These are phyloP conservation scores for Acrocephalus arundinaceus DNA, from an alignment of 2,113 vertebrate genomes.

Conservation along the genomic window DNA sequence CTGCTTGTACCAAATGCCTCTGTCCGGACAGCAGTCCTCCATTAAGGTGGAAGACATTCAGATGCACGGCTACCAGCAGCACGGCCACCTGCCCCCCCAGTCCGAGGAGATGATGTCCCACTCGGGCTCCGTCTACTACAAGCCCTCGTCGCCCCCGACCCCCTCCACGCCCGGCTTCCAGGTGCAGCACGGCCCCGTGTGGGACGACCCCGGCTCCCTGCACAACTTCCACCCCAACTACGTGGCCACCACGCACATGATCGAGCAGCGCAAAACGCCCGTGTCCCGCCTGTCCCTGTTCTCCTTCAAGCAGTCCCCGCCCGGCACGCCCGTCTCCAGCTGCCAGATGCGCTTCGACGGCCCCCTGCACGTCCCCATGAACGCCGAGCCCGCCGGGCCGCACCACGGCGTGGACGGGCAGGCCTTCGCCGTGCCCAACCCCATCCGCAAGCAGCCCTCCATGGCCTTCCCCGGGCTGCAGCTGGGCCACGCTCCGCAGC, in stretches of 20 bases:
- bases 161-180: slow-evolving; percentile 92
- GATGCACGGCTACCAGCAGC: slow-evolving; percentile 96
- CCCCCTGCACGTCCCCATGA: slow-evolving; percentile 92
- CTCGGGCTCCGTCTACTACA: slow-evolving; percentile 96
- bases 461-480: slow-evolving; percentile 95
- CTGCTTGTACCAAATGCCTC: slow-evolving; percentile 98
- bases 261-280: slow-evolving; percentile 93
- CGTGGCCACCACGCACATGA: slow-evolving; percentile 93
- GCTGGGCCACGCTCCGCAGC: slow-evolving; percentile 92
- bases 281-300: slow-evolving; percentile 96
- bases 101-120: slow-evolving; percentile 95
- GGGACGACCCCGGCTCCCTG: slow-evolving; percentile 95
- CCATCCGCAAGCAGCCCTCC: slow-evolving; percentile 89
- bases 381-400: slow-evolving; percentile 83
- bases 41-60: slow-evolving; percentile 99
- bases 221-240: slow-evolving; percentile 99
- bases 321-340: slow-evolving; percentile 93
- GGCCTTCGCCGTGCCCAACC: slow-evolving; percentile 90
- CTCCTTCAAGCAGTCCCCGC: slow-evolving; percentile 98
- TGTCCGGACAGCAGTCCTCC: slow-evolving; percentile 92
- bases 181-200: slow-evolving; percentile 92
- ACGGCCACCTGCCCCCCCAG: slow-evolving; percentile 89
- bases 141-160: slow-evolving; percentile 92
- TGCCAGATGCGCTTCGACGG: slow-evolving; percentile 99
- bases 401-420: slow-evolving; percentile 90